Conservation (phyloP, 2,797 vertebrate species). For the Parotocinclus haroldoi region DNA sequence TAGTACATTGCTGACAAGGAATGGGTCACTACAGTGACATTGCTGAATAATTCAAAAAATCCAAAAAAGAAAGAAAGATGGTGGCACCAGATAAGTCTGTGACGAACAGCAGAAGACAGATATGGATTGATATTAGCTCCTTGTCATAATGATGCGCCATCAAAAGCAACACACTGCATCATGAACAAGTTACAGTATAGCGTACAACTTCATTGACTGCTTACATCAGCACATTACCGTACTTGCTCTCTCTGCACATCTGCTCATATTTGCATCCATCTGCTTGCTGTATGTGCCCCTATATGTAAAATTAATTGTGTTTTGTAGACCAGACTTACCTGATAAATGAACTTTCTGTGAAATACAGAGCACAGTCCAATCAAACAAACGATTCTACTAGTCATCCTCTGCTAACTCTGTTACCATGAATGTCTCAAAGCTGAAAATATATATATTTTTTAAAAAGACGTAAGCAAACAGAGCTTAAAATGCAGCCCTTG, state of each 20-base stretch:
- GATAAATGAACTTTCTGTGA: no score
- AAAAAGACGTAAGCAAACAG: slow-evolving; percentile 62
- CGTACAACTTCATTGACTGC: slow-evolving; percentile 30
- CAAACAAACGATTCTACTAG: no score
- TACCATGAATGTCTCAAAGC: no score
- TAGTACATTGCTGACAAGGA: slow-evolving; percentile 70
- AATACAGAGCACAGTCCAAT: no score
- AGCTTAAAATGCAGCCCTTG: slow-evolving; percentile 53
- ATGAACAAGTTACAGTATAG: slow-evolving; percentile 38
- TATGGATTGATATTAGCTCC: slow-evolving; percentile 40
- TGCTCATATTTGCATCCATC: slow-evolving; percentile 42
- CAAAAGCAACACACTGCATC: slow-evolving; percentile 50
- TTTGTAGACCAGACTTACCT: slow-evolving; percentile 6
- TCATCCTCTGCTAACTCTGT: no score
- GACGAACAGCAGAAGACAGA: slow-evolving; percentile 62
- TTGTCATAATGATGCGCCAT: slow-evolving; percentile 50
- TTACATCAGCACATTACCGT: slow-evolving; percentile 39
- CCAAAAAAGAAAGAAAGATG: slow-evolving; percentile 44
- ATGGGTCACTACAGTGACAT: slow-evolving; percentile 78
- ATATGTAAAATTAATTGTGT: slow-evolving; percentile 21
- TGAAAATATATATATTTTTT: no score
- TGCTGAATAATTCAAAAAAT: slow-evolving; percentile 78
- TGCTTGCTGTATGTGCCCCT: slow-evolving; percentile 6
- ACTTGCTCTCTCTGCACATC: slow-evolving; percentile 31
- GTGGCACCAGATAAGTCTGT: slow-evolving; percentile 56